Base-by-base conservation (phyloP, 2,797 vertebrate genomes). In the Aldrovandia affinis region DNA sequence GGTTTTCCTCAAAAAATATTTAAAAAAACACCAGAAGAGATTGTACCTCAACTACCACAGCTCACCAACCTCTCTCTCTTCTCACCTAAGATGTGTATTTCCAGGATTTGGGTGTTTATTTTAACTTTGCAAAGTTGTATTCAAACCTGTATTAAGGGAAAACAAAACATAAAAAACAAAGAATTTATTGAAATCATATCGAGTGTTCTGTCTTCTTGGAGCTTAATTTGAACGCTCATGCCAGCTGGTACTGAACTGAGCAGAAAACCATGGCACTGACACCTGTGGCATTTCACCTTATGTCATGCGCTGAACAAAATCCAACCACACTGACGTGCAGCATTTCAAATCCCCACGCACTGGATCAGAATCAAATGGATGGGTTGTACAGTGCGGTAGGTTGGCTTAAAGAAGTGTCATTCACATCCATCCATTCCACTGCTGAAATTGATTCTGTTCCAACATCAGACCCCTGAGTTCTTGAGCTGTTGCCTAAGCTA, bases 341-440 rank as follows among this genome's bases (percentile, higher is more conserved):
- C 25, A 39, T 81, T 86, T 80, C 81, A 81, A 75, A 84, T 39
- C 28, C 50, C n/a, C 65, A 80, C 83, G 52, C 36, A 3, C 50
- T 57, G n/a, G 7, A 57, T 6, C 86, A 57, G 83, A 86, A 89
- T 89, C 89, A 88, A 89, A 86, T 42, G 82, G 30, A 84, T 79
- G 87, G 68, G 33, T 25, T 2, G 20, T 73, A 20, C 68, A 73
- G 33, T 39, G 15, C 20, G 10, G 33, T 14, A 22, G 68, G 68
- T 22, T 18, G 39, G 42, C 39, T 47, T 8, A 4, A 52, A 4
- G 12, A 57, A 57, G 20, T 47, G 25, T 25, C 42, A 47, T 47
- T 44, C 12, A 6, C 20, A 33, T 77, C 47, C 20, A 10, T 42
- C 0, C 7, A 22, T 42, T 18, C 28, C 18, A 42, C 22, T 12